Conservation (phyloP, 2,888 invertebrate genomes). For the Zele albiditarsus region DNA sequence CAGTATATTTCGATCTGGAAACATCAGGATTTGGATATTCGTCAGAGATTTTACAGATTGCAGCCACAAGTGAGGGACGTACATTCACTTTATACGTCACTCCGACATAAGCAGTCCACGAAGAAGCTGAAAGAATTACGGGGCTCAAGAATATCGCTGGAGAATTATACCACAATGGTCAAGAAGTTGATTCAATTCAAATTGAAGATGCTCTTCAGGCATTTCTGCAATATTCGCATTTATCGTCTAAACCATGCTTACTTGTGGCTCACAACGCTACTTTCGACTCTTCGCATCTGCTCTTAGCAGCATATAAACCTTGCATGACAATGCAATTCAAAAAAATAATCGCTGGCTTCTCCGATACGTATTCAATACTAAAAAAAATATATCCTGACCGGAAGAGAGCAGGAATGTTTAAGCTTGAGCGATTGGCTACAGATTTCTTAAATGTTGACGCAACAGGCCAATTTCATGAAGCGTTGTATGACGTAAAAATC, state of each 20-base stretch:
- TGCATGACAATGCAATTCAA: slow-evolving; percentile 27
- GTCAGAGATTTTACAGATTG: slow-evolving; percentile 21
- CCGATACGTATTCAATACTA: slow-evolving; percentile 33
- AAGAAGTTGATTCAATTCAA: slow-evolving; percentile 27
- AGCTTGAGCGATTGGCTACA: slow-evolving; percentile 32
- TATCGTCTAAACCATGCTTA: slow-evolving; percentile 26
- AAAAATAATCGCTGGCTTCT: slow-evolving; percentile 27
- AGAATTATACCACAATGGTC: slow-evolving; percentile 23
- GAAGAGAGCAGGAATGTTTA: slow-evolving; percentile 40
- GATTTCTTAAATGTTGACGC: slow-evolving; percentile 31
- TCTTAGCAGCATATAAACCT: slow-evolving; percentile 14
- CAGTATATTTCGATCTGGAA: slow-evolving; percentile 26
- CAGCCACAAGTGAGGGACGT: slow-evolving; percentile 17
- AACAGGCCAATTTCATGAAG: slow-evolving; percentile 41
- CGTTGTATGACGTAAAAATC: slow-evolving; percentile 42
- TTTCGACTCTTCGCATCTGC: slow-evolving; percentile 31
- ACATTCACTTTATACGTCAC: slow-evolving; percentile 17
- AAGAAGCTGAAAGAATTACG: slow-evolving; percentile 11
- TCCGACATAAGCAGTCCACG: slow-evolving; percentile 21
- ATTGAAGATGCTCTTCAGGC: slow-evolving; percentile 29
- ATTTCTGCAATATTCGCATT: slow-evolving; percentile 28
- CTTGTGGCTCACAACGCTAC: slow-evolving; percentile 43
- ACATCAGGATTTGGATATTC: slow-evolving; percentile 18
- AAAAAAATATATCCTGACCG: slow-evolving; percentile 37
- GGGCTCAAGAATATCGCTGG: slow-evolving; percentile 29